Evolutionary conservation across 1,140 invertebrate genomes (phyloP).

Genomic region (Hylaeus volcanicus): DNA sequence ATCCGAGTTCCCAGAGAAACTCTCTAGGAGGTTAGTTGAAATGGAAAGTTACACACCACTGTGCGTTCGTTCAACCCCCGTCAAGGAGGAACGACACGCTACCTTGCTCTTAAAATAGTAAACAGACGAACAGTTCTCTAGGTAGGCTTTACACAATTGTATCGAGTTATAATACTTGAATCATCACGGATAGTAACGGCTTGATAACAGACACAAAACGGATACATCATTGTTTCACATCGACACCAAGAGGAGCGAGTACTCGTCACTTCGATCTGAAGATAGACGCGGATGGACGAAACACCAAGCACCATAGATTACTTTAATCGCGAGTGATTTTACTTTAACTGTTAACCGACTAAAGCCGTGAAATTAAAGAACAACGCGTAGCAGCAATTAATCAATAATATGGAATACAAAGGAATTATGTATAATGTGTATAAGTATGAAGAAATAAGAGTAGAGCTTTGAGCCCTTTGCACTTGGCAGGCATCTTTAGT

Average conservation of each 20-base stretch:
- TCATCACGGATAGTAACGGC: not conserved
- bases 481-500: too few species aligned
- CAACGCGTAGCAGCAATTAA: not conserved
- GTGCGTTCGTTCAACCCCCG: too few species aligned
- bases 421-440: too few species aligned
- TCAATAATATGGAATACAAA: not conserved
- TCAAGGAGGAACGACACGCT: conserved; percentile 10
- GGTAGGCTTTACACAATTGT: not conserved
- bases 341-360: not conserved
- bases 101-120: conserved; percentile 7
- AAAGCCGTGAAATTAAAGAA: not conserved
- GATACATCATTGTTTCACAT: not conserved
- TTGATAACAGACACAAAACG: not conserved
- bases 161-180: not conserved
- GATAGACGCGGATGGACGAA: conserved; percentile 9
- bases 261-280: not conserved
- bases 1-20: not conserved
- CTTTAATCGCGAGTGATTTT: not conserved
- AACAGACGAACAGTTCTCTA: not conserved
- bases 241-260: too few species aligned
- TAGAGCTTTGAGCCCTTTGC: too few species aligned
- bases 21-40: not conserved
- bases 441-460: too few species aligned
- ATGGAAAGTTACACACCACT: not conserved
- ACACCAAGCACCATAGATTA: not conserved